These are phyloP conservation scores for Hylaeus volcanicus DNA, from an alignment of 1,140 invertebrate species.

Conservation along the genomic window DNA sequence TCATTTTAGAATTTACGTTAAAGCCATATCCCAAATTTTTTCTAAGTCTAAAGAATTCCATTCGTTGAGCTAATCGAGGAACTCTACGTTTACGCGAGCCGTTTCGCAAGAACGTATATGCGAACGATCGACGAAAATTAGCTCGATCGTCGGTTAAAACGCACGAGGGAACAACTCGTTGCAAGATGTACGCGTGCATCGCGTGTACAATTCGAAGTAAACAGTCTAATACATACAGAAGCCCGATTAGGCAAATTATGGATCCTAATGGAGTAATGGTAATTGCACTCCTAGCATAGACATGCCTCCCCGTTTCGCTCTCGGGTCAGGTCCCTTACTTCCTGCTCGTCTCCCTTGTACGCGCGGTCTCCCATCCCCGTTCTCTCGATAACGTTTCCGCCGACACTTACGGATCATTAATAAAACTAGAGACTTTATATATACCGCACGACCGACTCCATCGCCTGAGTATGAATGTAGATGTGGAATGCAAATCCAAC, in stretches of 20 bases:
- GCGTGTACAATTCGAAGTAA: conserved; percentile 17
- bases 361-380: background rate
- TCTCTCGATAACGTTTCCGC: conserved; percentile 36
- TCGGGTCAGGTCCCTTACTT: background rate
- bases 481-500: conserved; percentile 62
- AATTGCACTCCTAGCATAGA: conserved; percentile 44
- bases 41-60: no score
- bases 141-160: conserved; percentile 25
- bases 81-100: no score
- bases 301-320: conserved; percentile 19
- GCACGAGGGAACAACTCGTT: background rate
- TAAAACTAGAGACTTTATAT: conserved; percentile 54
- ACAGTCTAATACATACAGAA: conserved; percentile 26
- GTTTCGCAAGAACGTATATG: no score
- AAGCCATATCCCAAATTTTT: no score
- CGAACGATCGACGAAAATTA: conserved; percentile 12
- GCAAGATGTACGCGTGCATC: conserved; percentile 6
- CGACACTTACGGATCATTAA: conserved; percentile 66
- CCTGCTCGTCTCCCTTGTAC: conserved; percentile 2
- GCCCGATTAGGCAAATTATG: conserved; percentile 59
- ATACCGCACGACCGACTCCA: conserved; percentile 13
- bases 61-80: no score
- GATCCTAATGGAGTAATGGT: conserved; percentile 64
- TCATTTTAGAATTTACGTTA: no score
- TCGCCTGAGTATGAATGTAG: conserved; percentile 41